Evolutionary conservation across 2,113 vertebrate genomes (phyloP), one percentile per base, ranked within the genome.

Genomic region (Loxodonta africana): DNA sequence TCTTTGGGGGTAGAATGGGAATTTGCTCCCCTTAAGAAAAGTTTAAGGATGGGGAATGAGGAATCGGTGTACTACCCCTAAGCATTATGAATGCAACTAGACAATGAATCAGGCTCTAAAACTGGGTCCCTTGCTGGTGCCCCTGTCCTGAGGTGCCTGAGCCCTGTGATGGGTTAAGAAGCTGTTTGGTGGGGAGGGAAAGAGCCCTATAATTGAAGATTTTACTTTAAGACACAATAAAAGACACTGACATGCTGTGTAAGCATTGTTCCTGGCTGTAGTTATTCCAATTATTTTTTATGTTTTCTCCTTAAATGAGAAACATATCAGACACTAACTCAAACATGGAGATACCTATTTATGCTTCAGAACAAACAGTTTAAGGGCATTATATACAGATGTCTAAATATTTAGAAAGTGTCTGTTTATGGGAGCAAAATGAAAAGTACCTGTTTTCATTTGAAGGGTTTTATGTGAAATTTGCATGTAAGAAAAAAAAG

Each of bases 361-460:
- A 99, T 96, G 60, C 95, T 96, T 98, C 96, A 98, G 99, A 99
- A 99, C 98, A 99, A 99, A 99, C 99, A 99, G 98, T 99, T 98
- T 98, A 98, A 98, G 93, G 48, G 90, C 98, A 98, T 98, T 99
- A 99, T 99, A 99, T 98, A 99, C 99, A 99, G 98, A 99, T 98
- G 98, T 97, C 98, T 98, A 99, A 98, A 98, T 99, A 98, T 99
- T 99, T 99, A 99, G 98, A 99, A 98, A 98, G 94, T 97, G 95
- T 98, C 98, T 99, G 98, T 98, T 98, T 98, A 98, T 98, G 98
- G 98, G 98, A 97, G 95, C 84, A 98, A 99, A 99, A 99, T 99
- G 98, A 99, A 99, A 98, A 98, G 97, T 99, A 99, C 98, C 98
- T 98, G 98, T 98, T 99, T 99, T 98, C 98, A 98, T 98, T 97